Percentiles rank a stretch among this genome's conserved stretches.
phyloP scores from a whole-genome alignment of 2,888 invertebrate species.

The Conus canariensis region DNA sequence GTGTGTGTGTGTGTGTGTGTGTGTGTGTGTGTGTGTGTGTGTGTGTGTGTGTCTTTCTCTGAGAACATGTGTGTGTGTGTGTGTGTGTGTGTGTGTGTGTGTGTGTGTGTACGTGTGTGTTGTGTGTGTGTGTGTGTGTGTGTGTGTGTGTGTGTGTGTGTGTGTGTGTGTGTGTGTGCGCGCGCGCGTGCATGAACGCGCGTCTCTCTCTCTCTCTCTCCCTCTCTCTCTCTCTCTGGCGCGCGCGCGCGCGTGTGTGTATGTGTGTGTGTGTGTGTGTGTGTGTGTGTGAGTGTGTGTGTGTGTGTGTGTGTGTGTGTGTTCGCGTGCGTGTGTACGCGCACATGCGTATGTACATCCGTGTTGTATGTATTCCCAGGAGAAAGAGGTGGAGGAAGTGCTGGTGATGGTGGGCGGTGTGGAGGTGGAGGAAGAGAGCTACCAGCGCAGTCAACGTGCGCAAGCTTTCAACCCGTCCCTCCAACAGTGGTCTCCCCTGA shows the following conservation, averaged over 20 bases:
- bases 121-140: neutral
- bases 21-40: no score
- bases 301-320: constrained; percentile 8
- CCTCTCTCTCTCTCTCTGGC: no score
- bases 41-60: no score
- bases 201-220: no score
- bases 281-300: no score
- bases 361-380: neutral
- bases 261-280: no score
- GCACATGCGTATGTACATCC: neutral
- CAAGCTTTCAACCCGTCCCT: constrained; percentile 40
- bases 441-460: constrained; percentile 43
- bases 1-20: no score
- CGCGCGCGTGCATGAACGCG: neutral
- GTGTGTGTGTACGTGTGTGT: neutral
- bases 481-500: constrained; percentile 44
- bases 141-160: neutral
- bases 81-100: no score
- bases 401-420: constrained; percentile 43
- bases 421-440: constrained; percentile 21
- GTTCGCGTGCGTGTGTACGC: neutral
- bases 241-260: neutral
- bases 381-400: constrained; percentile 40
- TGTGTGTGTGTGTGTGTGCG: neutral
- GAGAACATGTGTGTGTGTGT: no score